Conservation (phyloP, 1,140 invertebrate species). For the Drosophila erecta region DNA sequence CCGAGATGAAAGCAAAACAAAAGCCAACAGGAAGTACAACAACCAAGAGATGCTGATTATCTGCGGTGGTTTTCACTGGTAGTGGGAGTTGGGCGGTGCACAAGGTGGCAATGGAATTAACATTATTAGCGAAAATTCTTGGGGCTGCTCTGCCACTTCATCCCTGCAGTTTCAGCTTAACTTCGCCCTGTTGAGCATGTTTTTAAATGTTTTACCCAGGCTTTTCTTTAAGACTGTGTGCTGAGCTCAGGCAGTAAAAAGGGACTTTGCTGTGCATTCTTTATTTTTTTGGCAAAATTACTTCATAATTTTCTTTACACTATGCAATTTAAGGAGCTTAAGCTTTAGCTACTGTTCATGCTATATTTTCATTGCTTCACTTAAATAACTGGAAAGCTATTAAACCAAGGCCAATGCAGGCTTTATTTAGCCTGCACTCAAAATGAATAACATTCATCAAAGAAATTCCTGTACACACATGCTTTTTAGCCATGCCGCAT, state of each 20-base stretch:
- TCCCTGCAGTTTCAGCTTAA: conserved; percentile 51
- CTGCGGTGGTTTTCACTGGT: conserved; percentile 37
- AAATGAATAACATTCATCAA: not conserved
- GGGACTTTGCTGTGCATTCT: not conserved
- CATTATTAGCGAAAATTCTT: conserved; percentile 80
- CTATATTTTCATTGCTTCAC: too few species aligned
- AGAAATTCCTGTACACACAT: not conserved
- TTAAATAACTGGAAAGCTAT: too few species aligned
- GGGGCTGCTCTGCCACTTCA: conserved; percentile 5
- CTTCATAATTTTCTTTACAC: not conserved
- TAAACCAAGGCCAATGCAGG: not conserved
- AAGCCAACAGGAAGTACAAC: conserved; percentile 34
- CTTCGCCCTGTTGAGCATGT: conserved; percentile 63
- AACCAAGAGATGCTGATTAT: conserved; percentile 62
- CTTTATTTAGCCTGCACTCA: not conserved
- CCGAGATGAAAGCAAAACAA: conserved; percentile 80
- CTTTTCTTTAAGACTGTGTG: conserved; percentile 17
- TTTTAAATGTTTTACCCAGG: conserved; percentile 56
- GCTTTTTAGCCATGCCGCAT: not conserved
- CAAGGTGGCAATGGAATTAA: conserved; percentile 78
- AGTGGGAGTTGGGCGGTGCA: not conserved
- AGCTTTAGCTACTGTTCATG: too few species aligned
- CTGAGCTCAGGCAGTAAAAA: not conserved
- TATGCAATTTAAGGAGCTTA: too few species aligned
- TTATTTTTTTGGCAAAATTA: not conserved